phyloP scores from a whole-genome alignment of 2,797 vertebrate genomes.

The Psittacula derbiana region DNA sequence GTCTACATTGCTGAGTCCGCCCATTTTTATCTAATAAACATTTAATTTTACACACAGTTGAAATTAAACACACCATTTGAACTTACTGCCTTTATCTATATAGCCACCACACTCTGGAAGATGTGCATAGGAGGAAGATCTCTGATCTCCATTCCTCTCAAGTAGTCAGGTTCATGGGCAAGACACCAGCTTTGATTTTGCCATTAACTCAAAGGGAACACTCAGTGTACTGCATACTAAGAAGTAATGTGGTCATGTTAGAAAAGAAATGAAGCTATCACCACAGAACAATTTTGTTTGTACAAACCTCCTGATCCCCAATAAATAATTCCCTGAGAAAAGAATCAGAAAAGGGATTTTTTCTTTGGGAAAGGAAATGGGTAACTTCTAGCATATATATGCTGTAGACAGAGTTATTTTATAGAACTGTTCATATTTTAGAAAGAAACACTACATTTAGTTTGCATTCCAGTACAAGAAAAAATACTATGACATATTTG shows the following conservation, averaged over 20 bases:
- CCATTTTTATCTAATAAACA: background rate
- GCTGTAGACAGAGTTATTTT: background rate
- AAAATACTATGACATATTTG: background rate
- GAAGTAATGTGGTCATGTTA: background rate
- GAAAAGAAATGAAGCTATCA: background rate
- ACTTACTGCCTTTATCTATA: background rate
- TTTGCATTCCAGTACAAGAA: background rate
- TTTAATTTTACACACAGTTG: background rate
- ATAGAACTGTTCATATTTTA: background rate
- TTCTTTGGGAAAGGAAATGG: background rate
- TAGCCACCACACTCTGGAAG: background rate
- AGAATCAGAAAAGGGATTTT: background rate
- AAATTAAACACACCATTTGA: background rate
- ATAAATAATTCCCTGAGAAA: background rate
- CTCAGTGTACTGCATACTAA: background rate
- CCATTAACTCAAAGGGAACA: background rate
- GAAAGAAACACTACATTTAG: background rate
- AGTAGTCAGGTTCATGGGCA: background rate
- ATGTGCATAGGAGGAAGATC: rapidly evolving
- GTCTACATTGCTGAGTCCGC: background rate
- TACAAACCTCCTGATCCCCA: background rate
- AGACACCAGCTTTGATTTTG: background rate
- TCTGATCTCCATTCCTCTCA: background rate
- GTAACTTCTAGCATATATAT: background rate
- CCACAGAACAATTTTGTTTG: background rate